These are phyloP conservation scores for Ectemnius continuus DNA, from an alignment of 2,888 invertebrate species.

Conservation along the genomic window DNA sequence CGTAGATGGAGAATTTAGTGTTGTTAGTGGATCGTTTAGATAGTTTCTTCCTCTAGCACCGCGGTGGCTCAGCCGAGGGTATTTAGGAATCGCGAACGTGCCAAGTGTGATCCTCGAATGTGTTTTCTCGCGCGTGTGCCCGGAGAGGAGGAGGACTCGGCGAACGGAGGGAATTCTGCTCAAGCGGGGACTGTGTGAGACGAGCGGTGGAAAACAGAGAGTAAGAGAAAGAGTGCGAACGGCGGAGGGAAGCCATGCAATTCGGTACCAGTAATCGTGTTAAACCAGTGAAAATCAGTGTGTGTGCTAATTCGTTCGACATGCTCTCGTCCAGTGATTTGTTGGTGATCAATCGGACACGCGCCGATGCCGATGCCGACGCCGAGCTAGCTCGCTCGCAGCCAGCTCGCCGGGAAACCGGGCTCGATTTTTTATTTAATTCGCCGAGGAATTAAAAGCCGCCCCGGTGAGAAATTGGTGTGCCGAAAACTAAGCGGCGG, in stretches of 20 bases:
- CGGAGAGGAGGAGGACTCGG: slow-evolving; percentile 28
- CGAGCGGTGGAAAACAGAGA: not conserved
- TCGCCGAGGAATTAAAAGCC: slow-evolving; percentile 13
- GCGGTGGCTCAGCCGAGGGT: slow-evolving; percentile 71
- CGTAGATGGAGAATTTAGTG: slow-evolving; percentile 71
- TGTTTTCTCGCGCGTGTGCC: slow-evolving; percentile 42
- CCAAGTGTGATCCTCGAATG: slow-evolving; percentile 62
- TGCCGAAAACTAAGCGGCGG: slow-evolving; percentile 35
- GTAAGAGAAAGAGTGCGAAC: slow-evolving; percentile 12
- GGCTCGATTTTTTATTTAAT: slow-evolving; percentile 18
- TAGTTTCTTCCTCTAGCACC: slow-evolving; percentile 71
- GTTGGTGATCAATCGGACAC: slow-evolving; percentile 37
- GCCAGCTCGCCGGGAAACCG: slow-evolving; percentile 18
- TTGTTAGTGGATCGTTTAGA: slow-evolving; percentile 73
- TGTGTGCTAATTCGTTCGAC: slow-evolving; percentile 30
- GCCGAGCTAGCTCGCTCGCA: too few species aligned
- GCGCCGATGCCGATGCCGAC: slow-evolving; percentile 23
- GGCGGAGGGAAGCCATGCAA: slow-evolving; percentile 12
- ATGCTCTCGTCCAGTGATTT: slow-evolving; percentile 48
- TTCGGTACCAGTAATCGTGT: slow-evolving; percentile 16
- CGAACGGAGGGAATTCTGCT: slow-evolving; percentile 28
- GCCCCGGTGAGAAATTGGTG: slow-evolving; percentile 10
- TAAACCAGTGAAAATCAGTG: slow-evolving; percentile 48
- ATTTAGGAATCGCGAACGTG: slow-evolving; percentile 58
- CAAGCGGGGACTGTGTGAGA: not conserved